Evolutionary conservation across 2,888 invertebrate species (phyloP), one percentile per base, ranked within the genome.

Genomic region (Spodoptera exigua): DNA sequence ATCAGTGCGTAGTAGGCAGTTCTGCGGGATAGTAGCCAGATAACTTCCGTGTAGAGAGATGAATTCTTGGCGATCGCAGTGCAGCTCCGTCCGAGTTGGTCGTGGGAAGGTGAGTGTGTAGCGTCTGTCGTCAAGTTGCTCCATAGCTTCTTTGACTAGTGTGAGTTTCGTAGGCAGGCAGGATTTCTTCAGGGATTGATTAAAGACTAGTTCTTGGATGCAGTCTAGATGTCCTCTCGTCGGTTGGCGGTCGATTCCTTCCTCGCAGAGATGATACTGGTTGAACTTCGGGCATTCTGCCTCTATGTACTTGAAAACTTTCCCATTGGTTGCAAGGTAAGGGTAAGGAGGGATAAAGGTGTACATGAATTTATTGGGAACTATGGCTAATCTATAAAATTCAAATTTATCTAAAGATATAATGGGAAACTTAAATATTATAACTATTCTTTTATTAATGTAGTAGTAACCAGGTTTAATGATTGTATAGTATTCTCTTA

Each of bases 361-460:
- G n/a, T n/a, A n/a, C n/a, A n/a, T n/a, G n/a, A n/a, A n/a, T n/a
- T n/a, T n/a, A n/a, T n/a, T n/a, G n/a, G n/a, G n/a, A n/a, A n/a
- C n/a, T n/a, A n/a, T n/a, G n/a, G n/a, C n/a, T n/a, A n/a, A n/a
- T n/a, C n/a, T n/a, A n/a, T n/a, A n/a, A n/a, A n/a, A n/a, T n/a
- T n/a, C n/a, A n/a, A n/a, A n/a, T n/a, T n/a, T n/a, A n/a, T n/a
- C n/a, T n/a, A 37, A 14, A 9, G 14, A 16, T 10, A 34, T 34
- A 16, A 51, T 52, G 17, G 32, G 41, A 7, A 52, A 13, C 35
- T 43, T 43, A 18, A 43, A 52, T 41, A 35, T 41, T 9, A 52
- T 21, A 10, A 43, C 18, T 1, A 49, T 27, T 27, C 1, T 39
- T 18, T 36, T 35, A 9, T 10, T 17, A n/a, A 11, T 36, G n/a